Evolutionary conservation across 2,888 invertebrate genomes (phyloP).

Genomic region (Thereva nobilitata): DNA sequence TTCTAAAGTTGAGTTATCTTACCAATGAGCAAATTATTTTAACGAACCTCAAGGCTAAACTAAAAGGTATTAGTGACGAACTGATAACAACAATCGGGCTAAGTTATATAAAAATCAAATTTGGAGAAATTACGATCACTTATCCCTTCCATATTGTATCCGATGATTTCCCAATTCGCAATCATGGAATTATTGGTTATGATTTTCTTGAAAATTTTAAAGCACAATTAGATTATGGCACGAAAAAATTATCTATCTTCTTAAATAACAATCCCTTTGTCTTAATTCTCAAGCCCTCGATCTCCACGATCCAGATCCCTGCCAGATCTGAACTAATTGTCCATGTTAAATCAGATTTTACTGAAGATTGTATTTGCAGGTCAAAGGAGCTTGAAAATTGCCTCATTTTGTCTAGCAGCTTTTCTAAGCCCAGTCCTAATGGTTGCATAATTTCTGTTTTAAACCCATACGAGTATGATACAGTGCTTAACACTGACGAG

Average conservation of each 20-base stretch:
- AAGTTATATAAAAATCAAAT: slow-evolving; percentile 6
- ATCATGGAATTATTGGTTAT: slow-evolving; percentile 2
- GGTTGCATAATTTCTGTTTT: slow-evolving; percentile 9
- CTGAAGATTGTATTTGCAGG: slow-evolving; percentile 1
- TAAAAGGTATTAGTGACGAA: neutral
- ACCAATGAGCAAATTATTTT: neutral
- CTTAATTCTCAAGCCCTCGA: neutral
- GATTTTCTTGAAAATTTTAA: neutral
- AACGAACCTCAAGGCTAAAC: slow-evolving; percentile 2
- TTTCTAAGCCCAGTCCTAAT: slow-evolving; percentile 1
- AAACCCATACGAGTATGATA: slow-evolving; percentile 10
- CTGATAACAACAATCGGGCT: neutral
- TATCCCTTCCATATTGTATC: slow-evolving; percentile 4
- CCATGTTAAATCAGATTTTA: slow-evolving; percentile 2
- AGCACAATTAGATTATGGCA: neutral
- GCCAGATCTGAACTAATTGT: slow-evolving; percentile 6
- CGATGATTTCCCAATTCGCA: neutral
- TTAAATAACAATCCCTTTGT: neutral
- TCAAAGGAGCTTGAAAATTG: slow-evolving; percentile 5
- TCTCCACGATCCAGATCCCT: neutral
- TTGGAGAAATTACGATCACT: neutral
- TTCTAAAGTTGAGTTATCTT: neutral
- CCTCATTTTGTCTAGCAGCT: neutral
- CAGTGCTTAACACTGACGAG: slow-evolving; percentile 1
- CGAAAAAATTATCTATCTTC: neutral